Percentiles rank a stretch among this genome's conserved stretches.
phyloP scores from a whole-genome alignment of 1,140 invertebrate species.

The Drosophila parvula region DNA sequence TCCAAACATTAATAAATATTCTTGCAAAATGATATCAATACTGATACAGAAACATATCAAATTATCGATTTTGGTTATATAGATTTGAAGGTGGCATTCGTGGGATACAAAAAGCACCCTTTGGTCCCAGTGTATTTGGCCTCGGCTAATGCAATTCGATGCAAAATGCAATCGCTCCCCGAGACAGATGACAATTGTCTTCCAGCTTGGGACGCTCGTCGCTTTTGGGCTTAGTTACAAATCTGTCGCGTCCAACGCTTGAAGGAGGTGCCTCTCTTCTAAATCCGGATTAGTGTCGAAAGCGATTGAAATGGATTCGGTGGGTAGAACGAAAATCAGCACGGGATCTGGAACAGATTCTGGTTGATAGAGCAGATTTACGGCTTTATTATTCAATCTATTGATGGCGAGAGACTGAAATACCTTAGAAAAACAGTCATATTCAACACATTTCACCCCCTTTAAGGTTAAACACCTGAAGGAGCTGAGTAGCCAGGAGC shows the following conservation, averaged over 20 bases:
- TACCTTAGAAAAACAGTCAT: not conserved
- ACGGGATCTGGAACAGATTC: not conserved
- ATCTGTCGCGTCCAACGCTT: conserved; percentile 37
- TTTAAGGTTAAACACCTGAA: conserved; percentile 52
- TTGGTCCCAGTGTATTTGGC: conserved; percentile 9
- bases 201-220: conserved; percentile 19
- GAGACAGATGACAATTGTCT: conserved; percentile 20
- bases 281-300: conserved; percentile 37
- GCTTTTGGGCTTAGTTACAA: conserved; percentile 45
- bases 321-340: conserved; percentile 1
- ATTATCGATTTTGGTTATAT: no score
- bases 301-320: conserved; percentile 16
- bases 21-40: not conserved
- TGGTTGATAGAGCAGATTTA: not conserved
- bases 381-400: not conserved
- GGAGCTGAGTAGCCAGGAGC: conserved; percentile 55
- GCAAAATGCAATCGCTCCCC: conserved; percentile 23
- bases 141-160: conserved; percentile 37
- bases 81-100: no score
- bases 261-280: not conserved
- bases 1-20: not conserved
- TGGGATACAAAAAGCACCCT: not conserved
- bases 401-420: no score
- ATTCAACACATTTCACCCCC: not conserved
- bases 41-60: no score